Evolutionary conservation across 1,140 invertebrate species (phyloP), one percentile per base, ranked within the genome.

Genomic region (Neuroterus valhalla): DNA sequence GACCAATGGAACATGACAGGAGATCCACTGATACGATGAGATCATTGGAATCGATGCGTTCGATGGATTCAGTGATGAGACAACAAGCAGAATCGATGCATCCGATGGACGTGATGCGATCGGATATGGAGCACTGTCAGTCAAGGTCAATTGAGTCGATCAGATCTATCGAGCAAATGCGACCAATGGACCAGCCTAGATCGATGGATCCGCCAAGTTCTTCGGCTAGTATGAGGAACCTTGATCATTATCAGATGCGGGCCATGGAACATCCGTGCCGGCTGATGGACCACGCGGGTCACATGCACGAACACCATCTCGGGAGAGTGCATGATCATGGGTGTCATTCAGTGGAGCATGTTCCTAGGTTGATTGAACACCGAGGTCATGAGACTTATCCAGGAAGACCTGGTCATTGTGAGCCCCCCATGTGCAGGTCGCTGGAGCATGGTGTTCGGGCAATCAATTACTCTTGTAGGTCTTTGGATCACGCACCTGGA

Each of bases 11-110:
- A 70, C 87, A 87, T 73, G 79, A 78, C 43, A 87, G 89, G 86
- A 82, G 89, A 23, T 86, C 87, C n/a, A 83, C 85, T 55, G 89
- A 89, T 70, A 66, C 84, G 50, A 86, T 90, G 85, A 84, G 89
- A 72, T 90, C 89, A 66, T 89, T 89, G 85, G 89, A 89, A 72
- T 89, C 89, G 23, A 86, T 88, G 87, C 82, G 89, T 71, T 89
- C 89, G n/a, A 83, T 84, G 70, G 88, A 89, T 74, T 88, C 87
- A 14, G 81, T 85, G 68, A 80, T 85, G 42, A 76, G 86, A 21
- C 86, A 85, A 42, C 78, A 81, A 21, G 70, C 74, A n/a, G 82
- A 82, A 55, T 68, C 81, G 12, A 77, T 80, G 71, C 77, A 76
- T 42, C 45, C 71, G 14, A 72, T 45, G 45, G 26, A 66, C 15